Percentiles rank a stretch among this genome's conserved stretches.
Evolutionary conservation across 2,888 invertebrate genomes (phyloP).

Genomic region (Zaprionus bogoriensis): DNA sequence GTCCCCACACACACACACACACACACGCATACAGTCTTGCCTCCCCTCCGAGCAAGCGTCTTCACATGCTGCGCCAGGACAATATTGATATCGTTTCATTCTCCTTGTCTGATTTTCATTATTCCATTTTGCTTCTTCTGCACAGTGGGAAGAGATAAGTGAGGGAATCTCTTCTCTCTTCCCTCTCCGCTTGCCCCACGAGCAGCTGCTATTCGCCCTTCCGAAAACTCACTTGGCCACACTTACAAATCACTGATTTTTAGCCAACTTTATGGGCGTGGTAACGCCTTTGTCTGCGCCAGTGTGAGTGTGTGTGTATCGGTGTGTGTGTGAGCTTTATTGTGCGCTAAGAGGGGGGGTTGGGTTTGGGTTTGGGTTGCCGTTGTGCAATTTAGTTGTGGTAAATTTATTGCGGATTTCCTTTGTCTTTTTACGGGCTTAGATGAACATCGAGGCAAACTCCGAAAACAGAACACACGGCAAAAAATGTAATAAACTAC

Average conservation of each 20-base stretch:
- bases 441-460: constrained; percentile 30
- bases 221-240: constrained; percentile 51
- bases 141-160: no score
- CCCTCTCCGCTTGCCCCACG: not conserved
- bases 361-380: constrained; percentile 6
- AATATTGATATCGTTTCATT: constrained; percentile 71
- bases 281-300: constrained; percentile 35
- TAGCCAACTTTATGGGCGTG: constrained; percentile 65
- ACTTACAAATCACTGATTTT: constrained; percentile 73
- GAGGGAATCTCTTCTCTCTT: constrained; percentile 1
- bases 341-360: not conserved
- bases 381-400: constrained; percentile 58
- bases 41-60: not conserved
- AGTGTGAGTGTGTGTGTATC: not conserved
- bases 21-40: no score
- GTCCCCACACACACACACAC: constrained; percentile 12
- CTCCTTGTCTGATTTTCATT: constrained; percentile 68
- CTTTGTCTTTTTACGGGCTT: constrained; percentile 63
- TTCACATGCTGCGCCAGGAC: constrained; percentile 31
- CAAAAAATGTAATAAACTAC: constrained; percentile 34
- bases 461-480: not conserved
- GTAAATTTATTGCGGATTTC: constrained; percentile 70
- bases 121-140: constrained; percentile 63
- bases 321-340: constrained; percentile 23
- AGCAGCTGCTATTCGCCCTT: constrained; percentile 15